phyloP scores from a whole-genome alignment of 2,888 invertebrate genomes.

The Lepidochrysops patricia region DNA sequence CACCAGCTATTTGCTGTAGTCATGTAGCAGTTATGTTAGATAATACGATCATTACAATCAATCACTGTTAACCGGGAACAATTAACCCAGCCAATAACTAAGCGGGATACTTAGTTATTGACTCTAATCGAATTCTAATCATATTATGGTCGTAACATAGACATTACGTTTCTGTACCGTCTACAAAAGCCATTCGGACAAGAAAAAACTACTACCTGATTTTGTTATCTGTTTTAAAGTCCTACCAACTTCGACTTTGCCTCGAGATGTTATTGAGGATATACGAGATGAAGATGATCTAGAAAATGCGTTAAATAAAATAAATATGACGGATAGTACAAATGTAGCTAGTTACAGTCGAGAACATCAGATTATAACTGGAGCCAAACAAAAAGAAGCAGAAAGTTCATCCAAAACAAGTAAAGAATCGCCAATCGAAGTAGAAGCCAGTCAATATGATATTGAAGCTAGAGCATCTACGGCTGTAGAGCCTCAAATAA shows the following conservation, averaged over 20 bases:
- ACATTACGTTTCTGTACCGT: too few relatives aligned
- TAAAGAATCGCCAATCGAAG: background rate
- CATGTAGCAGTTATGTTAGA: background rate
- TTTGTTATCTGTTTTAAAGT: too few relatives aligned
- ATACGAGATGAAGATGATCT: conserved; percentile 16
- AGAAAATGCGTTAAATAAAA: conserved; percentile 16
- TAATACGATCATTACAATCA: background rate
- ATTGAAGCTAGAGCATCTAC: background rate
- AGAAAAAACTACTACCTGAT: too few relatives aligned
- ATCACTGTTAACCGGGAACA: background rate
- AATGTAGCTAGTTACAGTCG: background rate
- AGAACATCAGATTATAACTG: background rate
- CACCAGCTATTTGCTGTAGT: too few relatives aligned
- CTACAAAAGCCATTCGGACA: too few relatives aligned
- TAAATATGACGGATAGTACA: background rate
- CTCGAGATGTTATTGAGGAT: conserved; percentile 12
- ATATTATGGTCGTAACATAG: too few relatives aligned
- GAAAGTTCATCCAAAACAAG: too few relatives aligned
- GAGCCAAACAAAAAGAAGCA: background rate
- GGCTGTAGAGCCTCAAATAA: background rate
- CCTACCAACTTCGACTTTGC: conserved; percentile 14
- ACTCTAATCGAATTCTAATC: too few relatives aligned
- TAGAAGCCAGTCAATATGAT: background rate
- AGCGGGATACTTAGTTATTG: background rate
- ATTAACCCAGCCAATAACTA: background rate